These are phyloP conservation scores for Penaeus vannamei DNA, from an alignment of 1,140 invertebrate species.

Conservation along the genomic window DNA sequence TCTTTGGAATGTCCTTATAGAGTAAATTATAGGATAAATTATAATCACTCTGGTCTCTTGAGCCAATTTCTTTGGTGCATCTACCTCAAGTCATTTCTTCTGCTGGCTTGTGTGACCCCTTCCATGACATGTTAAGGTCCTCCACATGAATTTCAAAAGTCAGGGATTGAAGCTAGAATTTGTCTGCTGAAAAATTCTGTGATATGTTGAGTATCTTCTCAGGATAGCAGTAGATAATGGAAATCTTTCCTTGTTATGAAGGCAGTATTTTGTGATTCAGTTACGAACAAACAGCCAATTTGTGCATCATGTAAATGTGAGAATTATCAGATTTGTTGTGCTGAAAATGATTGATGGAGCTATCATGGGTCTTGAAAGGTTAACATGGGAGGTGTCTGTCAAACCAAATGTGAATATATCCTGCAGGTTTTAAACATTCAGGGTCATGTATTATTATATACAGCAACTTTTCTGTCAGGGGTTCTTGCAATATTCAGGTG, in stretches of 20 bases:
- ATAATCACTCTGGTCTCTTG: slow-evolving; percentile 64
- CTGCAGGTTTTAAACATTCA: slow-evolving; percentile 66
- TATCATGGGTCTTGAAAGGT: slow-evolving; percentile 49
- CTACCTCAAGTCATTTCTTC: slow-evolving; percentile 64
- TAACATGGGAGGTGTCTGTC: slow-evolving; percentile 63
- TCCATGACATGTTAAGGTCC: slow-evolving; percentile 64
- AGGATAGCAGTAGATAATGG: slow-evolving; percentile 64
- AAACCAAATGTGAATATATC: slow-evolving; percentile 65
- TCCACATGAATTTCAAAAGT: slow-evolving; percentile 60
- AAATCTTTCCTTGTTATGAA: slow-evolving; percentile 55
- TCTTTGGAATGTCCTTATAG: slow-evolving; percentile 49
- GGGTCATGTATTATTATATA: slow-evolving; percentile 66
- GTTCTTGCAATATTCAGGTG: slow-evolving; percentile 66
- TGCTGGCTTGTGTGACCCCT: slow-evolving; percentile 64
- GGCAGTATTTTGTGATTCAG: slow-evolving; percentile 46
- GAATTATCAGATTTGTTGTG: slow-evolving; percentile 51
- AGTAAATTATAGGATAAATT: slow-evolving; percentile 46
- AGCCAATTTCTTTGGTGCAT: slow-evolving; percentile 65
- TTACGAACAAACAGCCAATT: slow-evolving; percentile 40
- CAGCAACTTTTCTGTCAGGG: slow-evolving; percentile 66
- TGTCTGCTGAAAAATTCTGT: slow-evolving; percentile 65
- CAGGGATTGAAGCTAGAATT: slow-evolving; percentile 61
- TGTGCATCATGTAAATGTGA: slow-evolving; percentile 49
- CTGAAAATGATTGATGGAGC: slow-evolving; percentile 42
- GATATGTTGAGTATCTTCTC: slow-evolving; percentile 64